phyloP scores from a whole-genome alignment of 23 tunicate species.

The Corella eumyota region DNA sequence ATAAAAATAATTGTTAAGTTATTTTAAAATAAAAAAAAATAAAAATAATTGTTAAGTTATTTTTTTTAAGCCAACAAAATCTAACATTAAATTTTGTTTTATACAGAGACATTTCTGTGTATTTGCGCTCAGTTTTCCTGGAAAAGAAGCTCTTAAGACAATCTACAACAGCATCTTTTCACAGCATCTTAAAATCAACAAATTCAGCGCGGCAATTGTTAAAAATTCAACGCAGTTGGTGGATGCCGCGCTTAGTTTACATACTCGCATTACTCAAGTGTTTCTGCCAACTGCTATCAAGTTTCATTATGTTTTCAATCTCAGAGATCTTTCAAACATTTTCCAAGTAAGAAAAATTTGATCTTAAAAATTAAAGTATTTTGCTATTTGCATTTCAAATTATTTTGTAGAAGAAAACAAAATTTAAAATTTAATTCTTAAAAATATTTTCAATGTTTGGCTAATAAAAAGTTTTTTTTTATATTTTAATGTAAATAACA shows the following conservation, averaged over 20 bases:
- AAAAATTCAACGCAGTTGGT: conserved; percentile 31
- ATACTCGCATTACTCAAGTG: conserved; percentile 68
- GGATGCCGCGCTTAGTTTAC: conserved; percentile 83
- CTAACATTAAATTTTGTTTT: too few relatives aligned
- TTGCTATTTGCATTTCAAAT: background rate
- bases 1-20: background rate
- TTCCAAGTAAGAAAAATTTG: conserved; percentile 54
- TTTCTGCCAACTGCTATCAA: conserved; percentile 96
- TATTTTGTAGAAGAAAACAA: background rate
- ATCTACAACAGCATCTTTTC: conserved; percentile 85
- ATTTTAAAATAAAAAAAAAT: background rate
- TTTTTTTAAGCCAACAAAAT: background rate
- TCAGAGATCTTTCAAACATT: conserved; percentile 90
- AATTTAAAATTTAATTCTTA: background rate
- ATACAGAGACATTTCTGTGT: conserved; percentile 99
- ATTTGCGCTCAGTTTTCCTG: conserved; percentile 92
- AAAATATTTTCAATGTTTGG: too few relatives aligned
- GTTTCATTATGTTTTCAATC: conserved; percentile 95
- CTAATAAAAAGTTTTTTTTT: too few relatives aligned
- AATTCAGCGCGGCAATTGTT: conserved; percentile 47
- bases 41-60: background rate
- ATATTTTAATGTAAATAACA: too few relatives aligned
- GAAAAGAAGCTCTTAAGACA: conserved; percentile 81
- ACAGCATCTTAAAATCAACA: conserved; percentile 84
- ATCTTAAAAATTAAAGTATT: background rate